Evolutionary conservation across 2,888 invertebrate species (phyloP), one percentile per base, ranked within the genome.

Genomic region (Noctua janthina): DNA sequence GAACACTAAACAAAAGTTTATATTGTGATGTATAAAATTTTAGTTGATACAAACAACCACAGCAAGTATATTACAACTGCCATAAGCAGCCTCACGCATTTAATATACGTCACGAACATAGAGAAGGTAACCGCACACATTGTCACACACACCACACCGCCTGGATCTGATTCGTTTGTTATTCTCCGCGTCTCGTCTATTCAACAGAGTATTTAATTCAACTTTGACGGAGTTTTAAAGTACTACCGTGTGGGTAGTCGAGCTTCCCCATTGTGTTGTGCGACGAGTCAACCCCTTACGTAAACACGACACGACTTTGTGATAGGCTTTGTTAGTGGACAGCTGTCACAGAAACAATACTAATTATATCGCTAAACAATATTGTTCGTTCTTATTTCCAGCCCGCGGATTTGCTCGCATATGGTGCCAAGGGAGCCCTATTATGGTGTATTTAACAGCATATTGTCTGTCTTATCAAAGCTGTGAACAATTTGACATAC

Each of bases 131-230:
- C 85, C 88, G 74, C 85, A 56, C 72, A 64, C 43, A 23, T 64
- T 46, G 67, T 46, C 67, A 15, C 43, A 35, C 64, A 67, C 68
- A 68, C 68, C 68, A 6, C 49, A 64, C 72, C 76, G 66, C 62
- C 7, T 43, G 35, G 46, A 73, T 79, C 72, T 66, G 85, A 87
- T 87, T 87, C 76, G 86, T 81, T 85, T 85, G 86, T 80, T 62
- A 39, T 81, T 85, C 76, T 46, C 43, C 29, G 62, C 46, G 51
- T 39, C 56, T 66, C 66, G n/a, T 78, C 83, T 56, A 84, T 56
- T 71, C 73, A 62, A 86, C 79, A 74, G 39, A 80, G 81, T 84
- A 81, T 88, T 86, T 88, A 88, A 88, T 85, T 85, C 88, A 85
- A 85, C 88, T 85, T 76, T 68, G 54, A 69, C 68, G 71, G 72